Base-by-base conservation (phyloP, 2,888 invertebrate genomes). In the Drosophila neutralis region DNA sequence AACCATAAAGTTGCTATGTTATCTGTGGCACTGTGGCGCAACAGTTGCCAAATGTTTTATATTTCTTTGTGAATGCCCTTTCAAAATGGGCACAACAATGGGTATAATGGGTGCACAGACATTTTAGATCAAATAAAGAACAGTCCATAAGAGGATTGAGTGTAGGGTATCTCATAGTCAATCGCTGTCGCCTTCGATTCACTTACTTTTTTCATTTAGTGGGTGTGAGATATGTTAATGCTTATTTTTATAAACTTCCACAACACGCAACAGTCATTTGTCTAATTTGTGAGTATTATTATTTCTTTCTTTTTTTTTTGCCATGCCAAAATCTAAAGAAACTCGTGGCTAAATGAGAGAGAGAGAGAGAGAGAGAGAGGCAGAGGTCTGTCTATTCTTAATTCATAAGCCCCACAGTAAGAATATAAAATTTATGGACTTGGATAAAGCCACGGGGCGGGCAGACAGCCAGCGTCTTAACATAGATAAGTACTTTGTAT, bases 211-310 rank as follows among this genome's bases (percentile, higher is more conserved):
- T 72, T 78, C 48, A 69, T 78, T 82, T 80, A 70, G 83, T 80
- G 89, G 76, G 73, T 83, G 82, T 84, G 77, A 84, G 82, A 89
- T 87, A 87, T 71, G 69, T 76, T 83, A 52, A 52, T 71, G 79
- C 81, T 89, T 89, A 81, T 85, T 87, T 85, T 89, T 87, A 89
- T 87, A 83, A 87, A 85, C 89, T 87, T 87, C 77, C 72, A 74
- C 72, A 72, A 73, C 87, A 76, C 68, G 66, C 83, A 79, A 75
- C 73, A 79, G 77, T 80, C 89, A 78, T 83, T 90, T 82, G 89
- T 79, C 86, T 82, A 79, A 90, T 88, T 88, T 88, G 82, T 77
- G 78, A 76, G 71, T 36, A 33, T 51, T 57, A 68, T 36, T 48
- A 45, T 53, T n/a, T 29, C 31, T 56, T 59, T 56, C 56, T 53